Percentiles rank a stretch among this genome's conserved stretches.
Conservation (phyloP, 2,797 vertebrate genomes). For the Crocidura indochinensis region DNA sequence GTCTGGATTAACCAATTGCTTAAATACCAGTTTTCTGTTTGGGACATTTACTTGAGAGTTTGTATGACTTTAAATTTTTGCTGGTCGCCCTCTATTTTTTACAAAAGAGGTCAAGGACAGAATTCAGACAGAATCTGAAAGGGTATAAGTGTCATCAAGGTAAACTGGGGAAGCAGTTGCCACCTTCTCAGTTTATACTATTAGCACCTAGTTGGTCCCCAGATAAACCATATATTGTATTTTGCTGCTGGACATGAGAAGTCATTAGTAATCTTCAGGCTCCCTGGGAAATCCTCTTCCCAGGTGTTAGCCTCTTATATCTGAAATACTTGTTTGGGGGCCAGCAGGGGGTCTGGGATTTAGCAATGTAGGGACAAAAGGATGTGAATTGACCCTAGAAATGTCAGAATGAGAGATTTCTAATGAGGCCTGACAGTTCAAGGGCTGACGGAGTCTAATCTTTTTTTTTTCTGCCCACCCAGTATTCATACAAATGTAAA, state of each 20-base stretch:
- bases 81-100: not conserved
- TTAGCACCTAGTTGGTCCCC: conserved; percentile 46
- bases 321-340: conserved; percentile 34
- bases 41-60: not conserved
- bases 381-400: conserved; percentile 81
- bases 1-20: not conserved
- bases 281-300: conserved; percentile 65
- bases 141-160: not conserved
- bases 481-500: conserved; percentile 91
- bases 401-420: conserved; percentile 84
- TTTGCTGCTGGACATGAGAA: conserved; percentile 68
- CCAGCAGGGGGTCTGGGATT: conserved; percentile 62
- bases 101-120: conserved; percentile 40
- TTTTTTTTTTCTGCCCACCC: conserved; percentile 89
- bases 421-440: conserved; percentile 90
- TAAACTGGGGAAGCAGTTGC: not conserved
- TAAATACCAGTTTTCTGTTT: not conserved
- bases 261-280: conserved; percentile 60
- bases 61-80: conserved; percentile 9
- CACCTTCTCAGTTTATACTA: not conserved
- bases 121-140: conserved; percentile 5
- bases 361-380: conserved; percentile 76
- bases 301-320: conserved; percentile 66
- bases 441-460: conserved; percentile 88
- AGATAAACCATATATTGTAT: not conserved